A percentile compares a stretch with the other conserved stretches of the same genome.
These are phyloP conservation scores for Talpa occidentalis DNA, from an alignment of 2,113 vertebrate genomes.

Conservation along the genomic window DNA sequence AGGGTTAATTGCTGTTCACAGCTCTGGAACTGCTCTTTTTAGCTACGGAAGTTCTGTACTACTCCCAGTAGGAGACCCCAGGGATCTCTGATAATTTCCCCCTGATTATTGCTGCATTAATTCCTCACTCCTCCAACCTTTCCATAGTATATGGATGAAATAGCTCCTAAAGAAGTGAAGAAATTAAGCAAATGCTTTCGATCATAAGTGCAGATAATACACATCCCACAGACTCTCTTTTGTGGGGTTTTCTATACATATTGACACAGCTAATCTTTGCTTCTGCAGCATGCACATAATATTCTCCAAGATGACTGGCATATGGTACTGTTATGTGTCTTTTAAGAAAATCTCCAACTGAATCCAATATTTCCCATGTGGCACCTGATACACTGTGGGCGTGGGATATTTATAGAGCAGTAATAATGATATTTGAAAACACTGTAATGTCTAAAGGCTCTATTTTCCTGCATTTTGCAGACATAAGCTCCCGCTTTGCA, in stretches of 20 bases:
- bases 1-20: constrained; percentile 1
- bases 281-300: constrained; percentile 63
- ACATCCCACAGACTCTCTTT: constrained; percentile 15
- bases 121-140: neutral
- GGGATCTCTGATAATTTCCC: neutral
- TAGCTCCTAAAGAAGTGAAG: constrained; percentile 28
- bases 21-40: constrained; percentile 2
- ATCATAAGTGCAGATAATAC: constrained; percentile 25
- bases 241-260: constrained; percentile 62
- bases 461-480: constrained; percentile 59
- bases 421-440: constrained; percentile 76
- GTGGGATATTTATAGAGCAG: constrained; percentile 73
- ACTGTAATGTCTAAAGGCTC: constrained; percentile 62
- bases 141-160: constrained; percentile 9
- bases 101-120: constrained; percentile 28
- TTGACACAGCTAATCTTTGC: constrained; percentile 75
- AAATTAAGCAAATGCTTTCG: constrained; percentile 45
- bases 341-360: constrained; percentile 66
- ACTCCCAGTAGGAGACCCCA: neutral
- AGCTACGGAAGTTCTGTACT: neutral
- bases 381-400: constrained; percentile 68
- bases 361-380: constrained; percentile 72
- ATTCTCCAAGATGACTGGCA: constrained; percentile 70
- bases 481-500: constrained; percentile 12
- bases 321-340: constrained; percentile 62